A percentile compares a stretch with the other conserved stretches of the same genome.
phyloP scores from a whole-genome alignment of 2,888 invertebrate species.

The Ecdyonurus torrentis region DNA sequence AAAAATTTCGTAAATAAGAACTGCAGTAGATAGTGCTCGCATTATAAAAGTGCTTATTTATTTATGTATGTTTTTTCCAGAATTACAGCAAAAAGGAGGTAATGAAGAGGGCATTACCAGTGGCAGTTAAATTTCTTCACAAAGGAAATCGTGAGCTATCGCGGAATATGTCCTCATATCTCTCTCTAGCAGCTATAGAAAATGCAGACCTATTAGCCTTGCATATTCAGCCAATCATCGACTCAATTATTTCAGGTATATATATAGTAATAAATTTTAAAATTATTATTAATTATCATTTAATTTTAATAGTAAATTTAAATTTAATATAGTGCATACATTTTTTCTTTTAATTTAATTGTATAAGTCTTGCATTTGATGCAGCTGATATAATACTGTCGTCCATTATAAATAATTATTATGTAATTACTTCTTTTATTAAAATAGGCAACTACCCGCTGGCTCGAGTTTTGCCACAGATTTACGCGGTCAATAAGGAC shows the following conservation, averaged over 20 bases:
- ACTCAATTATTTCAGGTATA: conserved; percentile 69
- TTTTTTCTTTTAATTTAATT: not conserved
- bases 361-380: not conserved
- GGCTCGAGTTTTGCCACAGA: conserved; percentile 73
- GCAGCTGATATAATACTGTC: not conserved
- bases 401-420: too few relatives aligned
- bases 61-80: too few relatives aligned
- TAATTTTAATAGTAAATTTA: too few relatives aligned
- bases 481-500: conserved; percentile 75
- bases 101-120: conserved; percentile 73
- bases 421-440: too few relatives aligned
- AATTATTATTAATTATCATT: conserved; percentile 2
- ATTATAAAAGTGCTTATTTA: too few relatives aligned
- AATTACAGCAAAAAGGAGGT: conserved; percentile 52
- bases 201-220: conserved; percentile 72
- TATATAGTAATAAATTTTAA: conserved; percentile 7
- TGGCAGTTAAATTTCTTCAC: conserved; percentile 80
- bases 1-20: too few relatives aligned
- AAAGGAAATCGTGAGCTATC: conserved; percentile 81
- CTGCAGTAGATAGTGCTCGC: too few relatives aligned
- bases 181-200: conserved; percentile 82
- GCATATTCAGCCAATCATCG: conserved; percentile 78
- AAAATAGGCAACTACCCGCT: conserved; percentile 72
- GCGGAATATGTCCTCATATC: conserved; percentile 77
- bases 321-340: not conserved